Percentiles rank a stretch among this genome's conserved stretches.
phyloP scores from a whole-genome alignment of 1,140 invertebrate genomes.

The Eriosoma lanigerum region DNA sequence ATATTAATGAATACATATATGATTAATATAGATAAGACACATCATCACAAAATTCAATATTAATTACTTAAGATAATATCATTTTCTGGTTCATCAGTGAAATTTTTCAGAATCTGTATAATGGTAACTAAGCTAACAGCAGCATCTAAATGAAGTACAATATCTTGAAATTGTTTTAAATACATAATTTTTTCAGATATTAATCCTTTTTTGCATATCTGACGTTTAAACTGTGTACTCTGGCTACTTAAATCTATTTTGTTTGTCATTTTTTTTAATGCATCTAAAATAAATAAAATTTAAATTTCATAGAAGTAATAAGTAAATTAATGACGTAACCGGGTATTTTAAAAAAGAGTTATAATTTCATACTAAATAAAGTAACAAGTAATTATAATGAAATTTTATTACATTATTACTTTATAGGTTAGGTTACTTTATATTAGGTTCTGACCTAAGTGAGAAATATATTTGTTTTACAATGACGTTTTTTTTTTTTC shows the following conservation, averaged over 20 bases:
- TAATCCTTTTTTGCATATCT: conserved; percentile 17
- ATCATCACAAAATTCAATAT: not conserved
- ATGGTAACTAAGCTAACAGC: conserved; percentile 54
- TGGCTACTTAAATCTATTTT: conserved; percentile 39
- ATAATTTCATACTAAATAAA: too few relatives aligned
- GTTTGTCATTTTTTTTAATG: conserved; percentile 52
- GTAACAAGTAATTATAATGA: too few relatives aligned
- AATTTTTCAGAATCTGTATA: conserved; percentile 52
- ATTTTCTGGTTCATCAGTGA: conserved; percentile 11
- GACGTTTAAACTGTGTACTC: conserved; percentile 29
- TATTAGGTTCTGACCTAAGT: too few relatives aligned
- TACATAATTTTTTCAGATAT: conserved; percentile 43
- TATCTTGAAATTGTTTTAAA: conserved; percentile 37
- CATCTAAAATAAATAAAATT: conserved; percentile 52
- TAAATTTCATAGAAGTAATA: too few relatives aligned
- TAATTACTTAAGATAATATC: conserved; percentile 46
- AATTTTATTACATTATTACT: too few relatives aligned
- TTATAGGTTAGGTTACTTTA: too few relatives aligned
- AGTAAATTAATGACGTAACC: too few relatives aligned
- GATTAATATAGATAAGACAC: too few relatives aligned
- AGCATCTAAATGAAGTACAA: conserved; percentile 54
- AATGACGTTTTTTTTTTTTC: too few relatives aligned
- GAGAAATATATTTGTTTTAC: too few relatives aligned
- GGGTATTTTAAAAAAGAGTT: too few relatives aligned
- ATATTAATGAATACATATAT: not conserved